Evolutionary conservation across 2,888 invertebrate species (phyloP).

Genomic region (Lymantria dispar): DNA sequence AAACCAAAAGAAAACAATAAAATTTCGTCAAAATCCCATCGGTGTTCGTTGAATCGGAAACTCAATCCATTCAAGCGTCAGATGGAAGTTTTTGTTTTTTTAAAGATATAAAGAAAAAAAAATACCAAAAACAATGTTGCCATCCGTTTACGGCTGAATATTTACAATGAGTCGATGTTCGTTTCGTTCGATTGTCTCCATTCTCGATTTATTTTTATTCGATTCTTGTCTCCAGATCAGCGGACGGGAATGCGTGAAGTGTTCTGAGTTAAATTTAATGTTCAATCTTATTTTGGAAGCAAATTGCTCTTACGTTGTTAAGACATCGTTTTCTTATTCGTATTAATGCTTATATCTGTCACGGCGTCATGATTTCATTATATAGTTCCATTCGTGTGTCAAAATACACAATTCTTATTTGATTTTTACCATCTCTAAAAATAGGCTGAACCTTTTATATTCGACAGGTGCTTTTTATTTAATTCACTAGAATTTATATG

Average conservation of each 20-base stretch:
- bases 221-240: conserved; percentile 50
- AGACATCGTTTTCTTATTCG: conserved; percentile 28
- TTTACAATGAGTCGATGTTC: conserved; percentile 39
- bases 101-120: conserved; percentile 28
- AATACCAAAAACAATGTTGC: conserved; percentile 32
- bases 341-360: conserved; percentile 21
- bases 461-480: no score
- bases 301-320: conserved; percentile 28
- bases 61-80: conserved; percentile 34
- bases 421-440: neutral
- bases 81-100: conserved; percentile 23
- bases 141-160: conserved; percentile 43
- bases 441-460: no score
- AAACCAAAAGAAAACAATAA: conserved; percentile 11
- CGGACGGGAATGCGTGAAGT: conserved; percentile 43
- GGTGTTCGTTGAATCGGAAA: conserved; percentile 28
- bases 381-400: conserved; percentile 15
- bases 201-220: conserved; percentile 59
- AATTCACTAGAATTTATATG: no score
- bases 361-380: conserved; percentile 3
- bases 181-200: conserved; percentile 56
- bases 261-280: conserved; percentile 40
- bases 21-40: conserved; percentile 18
- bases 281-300: conserved; percentile 23
- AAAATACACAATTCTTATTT: conserved; percentile 1